Base-by-base conservation (phyloP, 2,888 invertebrate species). In the Idaea aversata region DNA sequence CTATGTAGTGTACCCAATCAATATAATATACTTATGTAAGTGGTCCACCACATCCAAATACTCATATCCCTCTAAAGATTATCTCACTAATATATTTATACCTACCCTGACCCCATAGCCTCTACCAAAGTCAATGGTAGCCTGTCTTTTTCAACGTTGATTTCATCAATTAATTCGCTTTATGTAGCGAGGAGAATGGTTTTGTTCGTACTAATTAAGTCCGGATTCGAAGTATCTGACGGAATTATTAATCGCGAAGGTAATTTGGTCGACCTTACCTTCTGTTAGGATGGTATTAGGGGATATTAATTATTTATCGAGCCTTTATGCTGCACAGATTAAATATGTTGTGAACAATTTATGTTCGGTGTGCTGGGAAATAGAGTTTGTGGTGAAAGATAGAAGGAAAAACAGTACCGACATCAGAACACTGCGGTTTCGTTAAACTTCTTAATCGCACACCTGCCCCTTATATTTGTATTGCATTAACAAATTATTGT, bases 201-300 rank as follows among this genome's bases (percentile, higher is more conserved):
- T 69, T 70, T 66, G 70, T 70, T 65, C 63, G 64, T 34, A 63
- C 66, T 70, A 70, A 69, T 67, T 70, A 67, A 67, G 66, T 65
- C 67, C 59, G 62, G 67, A 65, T 64, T 67, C 67, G 67, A 59
- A 64, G 67, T 64, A 79, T 77, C 75, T 71, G 70, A 66, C 66
- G 66, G 77, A 80, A 80, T 80, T 80, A 80, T 80, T 81, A 77
- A 81, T 80, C 69, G 68, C 70, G 59, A 69, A 71, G 75, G 77
- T 78, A 80, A 80, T 79, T 77, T 74, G 61, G 64, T 68, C 66
- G 71, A 72, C 72, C 74, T 77, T 78, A 75, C 77, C 74, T 78
- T 75, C 69, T 61, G 67, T 63, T 72, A 66, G 75, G 73, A 75
- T 78, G 67, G 75, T 74, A 75, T 78, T 75, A 75, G 70, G 61